A percentile compares a stretch with the other conserved stretches of the same genome.
Evolutionary conservation across 2,797 vertebrate genomes (phyloP).

Genomic region (Australoheros facetus): DNA sequence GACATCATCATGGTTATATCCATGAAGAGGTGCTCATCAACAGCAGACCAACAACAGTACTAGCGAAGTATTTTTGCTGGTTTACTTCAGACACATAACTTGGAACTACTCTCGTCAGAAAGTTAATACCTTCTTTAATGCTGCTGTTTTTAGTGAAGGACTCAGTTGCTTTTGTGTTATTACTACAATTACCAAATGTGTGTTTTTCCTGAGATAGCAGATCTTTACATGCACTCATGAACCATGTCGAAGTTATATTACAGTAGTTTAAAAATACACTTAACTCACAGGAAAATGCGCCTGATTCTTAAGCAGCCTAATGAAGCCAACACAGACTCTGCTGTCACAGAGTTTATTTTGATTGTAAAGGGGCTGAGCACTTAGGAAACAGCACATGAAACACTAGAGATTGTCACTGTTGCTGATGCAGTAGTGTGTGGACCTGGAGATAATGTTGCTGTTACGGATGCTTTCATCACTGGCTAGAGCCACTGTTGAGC

Average conservation of each 20-base stretch:
- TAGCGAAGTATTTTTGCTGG: not conserved
- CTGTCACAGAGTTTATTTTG: not conserved
- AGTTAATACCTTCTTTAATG: not conserved
- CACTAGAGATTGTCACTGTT: constrained; percentile 16
- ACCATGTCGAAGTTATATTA: not conserved
- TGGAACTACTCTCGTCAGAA: not conserved
- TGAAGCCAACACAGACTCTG: not conserved
- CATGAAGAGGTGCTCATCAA: not conserved
- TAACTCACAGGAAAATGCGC: not conserved
- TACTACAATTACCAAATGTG: not conserved
- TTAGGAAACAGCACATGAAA: constrained; percentile 27
- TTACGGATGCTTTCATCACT: constrained; percentile 64
- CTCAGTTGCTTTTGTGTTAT: not conserved
- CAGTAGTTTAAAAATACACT: not conserved
- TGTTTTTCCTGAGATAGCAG: not conserved
- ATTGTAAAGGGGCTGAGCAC: constrained; percentile 23
- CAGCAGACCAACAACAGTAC: not conserved
- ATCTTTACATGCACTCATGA: not conserved
- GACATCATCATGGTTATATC: no score
- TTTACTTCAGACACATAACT: not conserved
- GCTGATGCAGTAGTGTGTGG: constrained; percentile 24
- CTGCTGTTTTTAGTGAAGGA: not conserved
- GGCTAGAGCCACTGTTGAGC: constrained; percentile 43
- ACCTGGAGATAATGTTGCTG: constrained; percentile 52
- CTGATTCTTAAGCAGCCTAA: not conserved